These are phyloP conservation scores for Harpegnathos saltator DNA, from an alignment of 1,140 invertebrate species.

Conservation along the genomic window DNA sequence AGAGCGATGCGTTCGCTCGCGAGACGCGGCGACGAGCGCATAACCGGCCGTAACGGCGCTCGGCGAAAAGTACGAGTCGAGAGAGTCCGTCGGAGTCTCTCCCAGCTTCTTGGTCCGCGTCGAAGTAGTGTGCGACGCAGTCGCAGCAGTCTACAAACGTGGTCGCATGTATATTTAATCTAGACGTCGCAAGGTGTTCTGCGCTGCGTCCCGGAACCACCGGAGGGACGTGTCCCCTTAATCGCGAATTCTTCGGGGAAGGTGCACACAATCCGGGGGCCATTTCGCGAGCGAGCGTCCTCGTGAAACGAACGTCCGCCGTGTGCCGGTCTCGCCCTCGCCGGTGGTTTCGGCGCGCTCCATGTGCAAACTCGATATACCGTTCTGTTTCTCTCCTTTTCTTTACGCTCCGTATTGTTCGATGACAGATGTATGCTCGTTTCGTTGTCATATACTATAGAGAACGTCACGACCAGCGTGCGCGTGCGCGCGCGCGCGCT, in stretches of 20 bases:
- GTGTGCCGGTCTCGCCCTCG: too few species aligned
- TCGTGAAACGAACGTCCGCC: not conserved
- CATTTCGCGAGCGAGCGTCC: not conserved
- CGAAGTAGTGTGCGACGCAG: not conserved
- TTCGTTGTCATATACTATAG: not conserved
- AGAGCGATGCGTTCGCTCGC: not conserved
- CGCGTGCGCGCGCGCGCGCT: not conserved
- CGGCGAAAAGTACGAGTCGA: not conserved
- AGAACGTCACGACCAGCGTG: not conserved
- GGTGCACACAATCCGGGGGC: too few species aligned
- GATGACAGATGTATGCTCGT: not conserved
- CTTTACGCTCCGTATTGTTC: not conserved
- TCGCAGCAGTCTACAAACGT: constrained; percentile 28
- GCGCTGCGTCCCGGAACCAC: not conserved
- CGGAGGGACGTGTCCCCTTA: constrained; percentile 23
- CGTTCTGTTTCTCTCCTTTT: constrained; percentile 10
- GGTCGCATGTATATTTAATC: constrained; percentile 53
- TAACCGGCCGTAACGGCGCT: not conserved
- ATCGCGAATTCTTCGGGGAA: not conserved
- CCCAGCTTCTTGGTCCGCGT: constrained; percentile 34
- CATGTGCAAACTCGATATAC: constrained; percentile 1
- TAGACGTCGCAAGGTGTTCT: constrained; percentile 1
- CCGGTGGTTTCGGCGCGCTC: not conserved
- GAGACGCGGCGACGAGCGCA: not conserved
- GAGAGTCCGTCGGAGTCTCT: constrained; percentile 36